Evolutionary conservation across 1,140 invertebrate species (phyloP), one percentile per base, ranked within the genome.

Genomic region (Rhopalosiphum maidis): DNA sequence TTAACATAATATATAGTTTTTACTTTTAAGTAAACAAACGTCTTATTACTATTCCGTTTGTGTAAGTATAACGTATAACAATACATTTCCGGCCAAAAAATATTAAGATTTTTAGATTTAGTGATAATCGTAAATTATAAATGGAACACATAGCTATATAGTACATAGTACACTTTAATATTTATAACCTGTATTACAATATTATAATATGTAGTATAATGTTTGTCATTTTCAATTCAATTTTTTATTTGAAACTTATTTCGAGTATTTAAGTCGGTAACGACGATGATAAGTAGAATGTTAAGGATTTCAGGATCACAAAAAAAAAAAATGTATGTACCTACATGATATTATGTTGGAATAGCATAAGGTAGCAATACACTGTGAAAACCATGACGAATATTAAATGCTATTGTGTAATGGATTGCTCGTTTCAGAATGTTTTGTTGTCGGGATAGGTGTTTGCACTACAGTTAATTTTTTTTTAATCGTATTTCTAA

Each of bases 401-500:
- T 43, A 48, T 43, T 43, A 68, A 68, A 90, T 60, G 41, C 11
- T 90, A 68, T 60, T 90, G 54, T 90, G 37, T 90, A 90, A 60
- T 68, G 35, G 54, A 43, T 43, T 43, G 55, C 5, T 43, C 51
- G 51, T 90, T 90, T 43, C 15, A 68, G 54, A 68, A 68, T 43
- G 89, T 90, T 90, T 90, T 68, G 88, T 55, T 54, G 23, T 54
- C 46, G 30, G 25, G 9, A 60, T 60, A 60, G 89, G 89, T 90
- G 89, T 90, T 68, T 43, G 89, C 54, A 43, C 23, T 90, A 22
- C 1, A 43, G 54, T 60, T 90, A 43, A 90, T 68, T 90, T 90
- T 90, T 89, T 90, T 90, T 90, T 90, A 90, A 90, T 90, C 89
- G 48, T 68, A 21, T n/a, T 55, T 68, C 89, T 43, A 68, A 90